Evolutionary conservation across 2,888 invertebrate genomes (phyloP), one percentile per base, ranked within the genome.

Genomic region (Mythimna lalbum): DNA sequence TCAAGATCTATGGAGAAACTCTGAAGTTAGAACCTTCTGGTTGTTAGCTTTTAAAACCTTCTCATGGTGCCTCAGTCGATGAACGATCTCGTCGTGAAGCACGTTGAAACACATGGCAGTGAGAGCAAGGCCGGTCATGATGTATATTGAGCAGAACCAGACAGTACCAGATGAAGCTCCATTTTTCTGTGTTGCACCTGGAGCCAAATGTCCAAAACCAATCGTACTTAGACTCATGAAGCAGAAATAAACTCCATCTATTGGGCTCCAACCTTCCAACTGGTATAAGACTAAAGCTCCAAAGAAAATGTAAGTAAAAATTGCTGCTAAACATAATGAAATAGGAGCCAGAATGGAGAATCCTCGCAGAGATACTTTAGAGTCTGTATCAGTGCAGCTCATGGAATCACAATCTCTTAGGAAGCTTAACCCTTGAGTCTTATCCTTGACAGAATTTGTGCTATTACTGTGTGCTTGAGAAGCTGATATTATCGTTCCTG

Each of bases 151-250:
- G 91, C 98, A 98, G 93, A 98, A 98, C 98, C 98, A 98, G 78
- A 98, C 97, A 39, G 98, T 98, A 47, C 97, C 97, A 69, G 96
- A 95, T 0, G 96, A 95, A 0, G 96, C 96, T 3, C 94, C 93
- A 67, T 95, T 95, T 76, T 92, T 95, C 69, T 95, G 95, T 4
- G 96, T 95, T 2, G 95, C 94, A 3, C 98, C 98, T 14, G 98
- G 98, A 65, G 98, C 97, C 94, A 98, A 96, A 90, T 98, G 98
- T 33, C 98, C 98, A 87, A 98, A 98, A 17, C 99, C 99, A 88
- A 98, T 98, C 23, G 99, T 99, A 86, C 98, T 98, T 86, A 99
- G 96, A 89, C 98, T 98, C 97, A 99, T 99, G 93, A 99, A 99
- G 94, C 99, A 99, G 93, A 99, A 99, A 93, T 98, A 99, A 86